Evolutionary conservation across 2,888 invertebrate species (phyloP), one percentile per base, ranked within the genome.

Genomic region (Gastracanthus pulcherrimus): DNA sequence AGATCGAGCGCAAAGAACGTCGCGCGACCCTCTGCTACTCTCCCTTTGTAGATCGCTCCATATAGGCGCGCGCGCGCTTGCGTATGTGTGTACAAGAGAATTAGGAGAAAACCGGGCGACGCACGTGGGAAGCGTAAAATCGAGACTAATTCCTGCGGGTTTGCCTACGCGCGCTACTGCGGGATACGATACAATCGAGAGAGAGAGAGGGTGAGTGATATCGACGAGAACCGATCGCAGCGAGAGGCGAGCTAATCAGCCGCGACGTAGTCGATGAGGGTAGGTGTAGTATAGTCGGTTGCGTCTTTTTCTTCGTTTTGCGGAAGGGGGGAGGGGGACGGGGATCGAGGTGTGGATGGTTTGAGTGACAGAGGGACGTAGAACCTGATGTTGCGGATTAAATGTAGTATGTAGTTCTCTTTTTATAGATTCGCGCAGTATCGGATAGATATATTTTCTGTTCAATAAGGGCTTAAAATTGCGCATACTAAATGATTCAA

Each of bases 161-260:
- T 79, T 79, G 58, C n/a, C n/a, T n/a, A n/a, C n/a, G n/a, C 71
- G 55, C 55, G 55, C 55, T 26, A 19, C 55, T 55, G n/a, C n/a
- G n/a, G n/a, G n/a, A n/a, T n/a, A n/a, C n/a, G n/a, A n/a, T n/a
- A n/a, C n/a, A n/a, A n/a, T n/a, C n/a, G n/a, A n/a, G n/a, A n/a
- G n/a, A n/a, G n/a, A n/a, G n/a, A n/a, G n/a, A n/a, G n/a, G n/a
- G n/a, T n/a, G n/a, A n/a, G n/a, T n/a, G n/a, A n/a, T n/a, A n/a
- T 45, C n/a, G 45, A 13, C 48, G 6, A 75, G 13, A 7, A 26
- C 23, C 58, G 19, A 23, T 29, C 38, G 31, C 3, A 29, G 41
- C 26, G 34, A 31, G 48, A 60, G 69, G 34, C 69, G n/a, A 80
- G 38, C 72, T 80, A 80, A 80, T 80, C 76, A 80, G 76, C 55